phyloP scores from a whole-genome alignment of 2,888 invertebrate species.

The Periphyllus acericola region DNA sequence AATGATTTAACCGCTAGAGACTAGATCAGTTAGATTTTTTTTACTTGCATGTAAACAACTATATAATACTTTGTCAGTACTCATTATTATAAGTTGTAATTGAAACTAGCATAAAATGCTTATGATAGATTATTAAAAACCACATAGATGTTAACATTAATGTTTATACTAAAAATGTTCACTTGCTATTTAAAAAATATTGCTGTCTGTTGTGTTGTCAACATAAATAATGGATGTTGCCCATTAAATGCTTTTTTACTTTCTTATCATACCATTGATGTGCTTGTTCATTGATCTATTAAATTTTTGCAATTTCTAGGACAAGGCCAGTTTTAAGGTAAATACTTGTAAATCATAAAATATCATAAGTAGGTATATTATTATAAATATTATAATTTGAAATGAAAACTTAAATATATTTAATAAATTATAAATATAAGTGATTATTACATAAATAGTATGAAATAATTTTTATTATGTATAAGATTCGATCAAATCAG shows the following conservation, averaged over 20 bases:
- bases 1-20: background rate
- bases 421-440: no score
- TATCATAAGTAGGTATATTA: background rate
- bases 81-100: no score
- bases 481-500: no score
- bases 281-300: background rate
- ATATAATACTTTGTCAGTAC: no score
- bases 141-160: no score
- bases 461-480: no score
- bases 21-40: background rate
- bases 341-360: background rate
- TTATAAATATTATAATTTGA: background rate
- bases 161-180: background rate
- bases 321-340: background rate
- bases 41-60: no score
- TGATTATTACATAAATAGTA: no score
- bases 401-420: no score
- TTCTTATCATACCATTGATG: background rate
- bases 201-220: background rate
- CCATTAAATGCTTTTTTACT: background rate
- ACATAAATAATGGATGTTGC: background rate
- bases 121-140: no score
- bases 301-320: background rate
- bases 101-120: no score
- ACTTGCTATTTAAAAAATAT: background rate